These are phyloP conservation scores for Chloroclystis v-ata DNA, from an alignment of 2,888 invertebrate genomes.

Conservation along the genomic window DNA sequence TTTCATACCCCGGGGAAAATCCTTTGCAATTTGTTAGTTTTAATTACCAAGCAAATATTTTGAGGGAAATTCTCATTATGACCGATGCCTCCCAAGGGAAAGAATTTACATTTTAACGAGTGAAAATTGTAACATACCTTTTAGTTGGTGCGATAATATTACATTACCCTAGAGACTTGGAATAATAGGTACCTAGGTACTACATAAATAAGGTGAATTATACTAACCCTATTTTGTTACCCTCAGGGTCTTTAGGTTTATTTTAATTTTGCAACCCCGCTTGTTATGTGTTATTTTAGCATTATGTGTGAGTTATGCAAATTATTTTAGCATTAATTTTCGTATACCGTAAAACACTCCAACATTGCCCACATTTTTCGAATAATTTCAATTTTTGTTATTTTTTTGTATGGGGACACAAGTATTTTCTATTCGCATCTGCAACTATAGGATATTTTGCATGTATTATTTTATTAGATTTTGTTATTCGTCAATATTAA, in stretches of 20 bases:
- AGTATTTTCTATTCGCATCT: too few relatives aligned
- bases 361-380: too few relatives aligned
- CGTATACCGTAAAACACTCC: too few relatives aligned
- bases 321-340: too few relatives aligned
- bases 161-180: neutral
- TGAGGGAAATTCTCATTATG: neutral
- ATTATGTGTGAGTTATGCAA: too few relatives aligned
- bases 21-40: neutral
- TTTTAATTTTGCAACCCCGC: too few relatives aligned
- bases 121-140: neutral
- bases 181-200: neutral
- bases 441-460: too few relatives aligned
- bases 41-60: neutral
- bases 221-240: neutral
- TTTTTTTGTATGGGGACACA: too few relatives aligned
- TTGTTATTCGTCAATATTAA: too few relatives aligned
- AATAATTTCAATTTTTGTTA: too few relatives aligned
- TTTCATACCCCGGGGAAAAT: neutral
- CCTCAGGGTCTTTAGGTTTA: neutral
- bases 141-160: neutral
- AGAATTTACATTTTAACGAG: conserved; percentile 1
- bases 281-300: too few relatives aligned
- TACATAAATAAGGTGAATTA: neutral
- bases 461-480: too few relatives aligned
- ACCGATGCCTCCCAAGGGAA: neutral